Evolutionary conservation across 2,113 vertebrate genomes (phyloP), one percentile per base, ranked within the genome.

Genomic region (Chiloscyllium plagiosum): DNA sequence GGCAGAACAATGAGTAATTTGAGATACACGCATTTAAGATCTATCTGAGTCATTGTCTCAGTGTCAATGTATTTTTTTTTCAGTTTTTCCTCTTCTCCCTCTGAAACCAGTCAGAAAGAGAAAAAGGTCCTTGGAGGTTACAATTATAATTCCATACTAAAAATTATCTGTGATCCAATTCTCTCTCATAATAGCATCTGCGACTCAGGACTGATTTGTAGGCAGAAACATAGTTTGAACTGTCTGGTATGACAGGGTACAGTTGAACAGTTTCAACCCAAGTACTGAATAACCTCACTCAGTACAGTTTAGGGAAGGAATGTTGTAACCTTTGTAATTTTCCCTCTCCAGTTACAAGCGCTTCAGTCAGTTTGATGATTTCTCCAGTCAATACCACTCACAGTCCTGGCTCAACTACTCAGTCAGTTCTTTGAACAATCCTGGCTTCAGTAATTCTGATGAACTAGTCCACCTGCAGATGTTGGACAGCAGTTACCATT

Each of bases 331-430:
- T 61, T 56, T 90, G 26, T 33, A 90, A 5, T 90, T 61, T 72
- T 72, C 68, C 24, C 69, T 76, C 2, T 4, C 95, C 56, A 99
- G 98, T 96, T 99, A 99, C 95, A 97, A 98, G 42, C 97, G 98
- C 96, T 99, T 99, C 97, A 98, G 98, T 97, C 98, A 98, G 52
- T 98, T 98, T 37, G 98, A 99, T 12, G 98, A 99, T 0, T 97
- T 99, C 96, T 98, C 98, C 0, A 98, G 97, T 0, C 98, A 97
- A 76, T 98, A 98, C 97, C 97, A 97, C 66, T 98, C 98, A 0
- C 96, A 97, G 97, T 97, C 97, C 0, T 96, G 97, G 97, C 96
- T 97, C 95, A 97, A 97, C 24, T 98, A 98, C 1, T 97, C 97
- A 0, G 97, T 97, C 19, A 98, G 98, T 96, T 98, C 98, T 0